A percentile compares a stretch with the other conserved stretches of the same genome.
Conservation (phyloP, 2,797 vertebrate species). For the Aplochiton taeniatus region DNA sequence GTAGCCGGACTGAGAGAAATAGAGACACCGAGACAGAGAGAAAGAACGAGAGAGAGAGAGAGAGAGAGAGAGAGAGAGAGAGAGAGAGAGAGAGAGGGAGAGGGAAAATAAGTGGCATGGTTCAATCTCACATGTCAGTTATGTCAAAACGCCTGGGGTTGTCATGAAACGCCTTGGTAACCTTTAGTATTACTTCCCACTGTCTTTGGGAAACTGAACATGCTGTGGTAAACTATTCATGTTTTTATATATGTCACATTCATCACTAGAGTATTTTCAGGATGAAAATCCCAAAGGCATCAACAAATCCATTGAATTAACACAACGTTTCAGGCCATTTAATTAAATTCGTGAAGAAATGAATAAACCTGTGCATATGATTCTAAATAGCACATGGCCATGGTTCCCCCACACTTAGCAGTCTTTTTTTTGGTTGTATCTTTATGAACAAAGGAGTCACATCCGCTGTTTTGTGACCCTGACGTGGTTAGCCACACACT, state of each 20-base stretch:
- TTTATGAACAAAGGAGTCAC: neutral
- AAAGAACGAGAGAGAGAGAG: slow-evolving; percentile 23
- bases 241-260: too few species aligned
- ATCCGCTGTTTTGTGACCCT: neutral
- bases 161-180: too few species aligned
- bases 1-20: slow-evolving; percentile 46
- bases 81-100: slow-evolving; percentile 1
- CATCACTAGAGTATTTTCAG: too few species aligned
- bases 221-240: too few species aligned
- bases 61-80: slow-evolving; percentile 42
- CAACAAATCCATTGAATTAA: too few species aligned
- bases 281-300: too few species aligned
- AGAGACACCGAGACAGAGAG: slow-evolving; percentile 36
- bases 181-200: too few species aligned
- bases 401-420: neutral
- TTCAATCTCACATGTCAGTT: slow-evolving; percentile 17
- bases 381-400: neutral
- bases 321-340: too few species aligned
- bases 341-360: too few species aligned
- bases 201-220: too few species aligned
- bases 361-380: neutral
- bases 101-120: slow-evolving; percentile 12
- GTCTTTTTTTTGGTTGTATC: too few species aligned
- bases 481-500: neutral
- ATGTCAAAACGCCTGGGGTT: too few species aligned